phyloP scores from a whole-genome alignment of 2,113 vertebrate species.

The Colinus virginianus region DNA sequence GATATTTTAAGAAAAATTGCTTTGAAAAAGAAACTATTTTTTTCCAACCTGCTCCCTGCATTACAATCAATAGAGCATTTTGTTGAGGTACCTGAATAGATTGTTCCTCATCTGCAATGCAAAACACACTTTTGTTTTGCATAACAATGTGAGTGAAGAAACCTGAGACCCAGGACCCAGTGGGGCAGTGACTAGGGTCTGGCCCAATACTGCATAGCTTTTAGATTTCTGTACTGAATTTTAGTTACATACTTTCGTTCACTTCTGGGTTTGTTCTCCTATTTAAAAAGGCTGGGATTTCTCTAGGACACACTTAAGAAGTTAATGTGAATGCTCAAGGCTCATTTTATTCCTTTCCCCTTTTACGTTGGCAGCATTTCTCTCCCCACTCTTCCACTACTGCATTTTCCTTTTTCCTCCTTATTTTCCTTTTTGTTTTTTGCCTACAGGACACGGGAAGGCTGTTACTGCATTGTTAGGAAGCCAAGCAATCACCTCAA shows the following conservation, averaged over 20 bases:
- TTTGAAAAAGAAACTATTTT: background rate
- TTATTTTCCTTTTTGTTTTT: background rate
- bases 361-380: background rate
- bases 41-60: background rate
- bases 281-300: background rate
- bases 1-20: background rate
- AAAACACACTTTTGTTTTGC: background rate
- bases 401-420: background rate
- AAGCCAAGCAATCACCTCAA: background rate
- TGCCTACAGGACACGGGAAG: background rate
- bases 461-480: background rate
- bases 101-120: background rate
- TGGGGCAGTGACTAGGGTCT: background rate
- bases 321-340: background rate
- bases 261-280: background rate
- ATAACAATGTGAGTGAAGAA: background rate
- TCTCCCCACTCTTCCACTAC: background rate
- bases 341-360: background rate
- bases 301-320: background rate
- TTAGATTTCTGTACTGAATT: background rate
- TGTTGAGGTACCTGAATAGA: background rate
- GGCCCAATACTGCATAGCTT: background rate
- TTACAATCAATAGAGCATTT: background rate
- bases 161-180: background rate
- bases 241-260: background rate